phyloP scores from a whole-genome alignment of 1,140 invertebrate genomes.

The Zaprionus tsacasi region DNA sequence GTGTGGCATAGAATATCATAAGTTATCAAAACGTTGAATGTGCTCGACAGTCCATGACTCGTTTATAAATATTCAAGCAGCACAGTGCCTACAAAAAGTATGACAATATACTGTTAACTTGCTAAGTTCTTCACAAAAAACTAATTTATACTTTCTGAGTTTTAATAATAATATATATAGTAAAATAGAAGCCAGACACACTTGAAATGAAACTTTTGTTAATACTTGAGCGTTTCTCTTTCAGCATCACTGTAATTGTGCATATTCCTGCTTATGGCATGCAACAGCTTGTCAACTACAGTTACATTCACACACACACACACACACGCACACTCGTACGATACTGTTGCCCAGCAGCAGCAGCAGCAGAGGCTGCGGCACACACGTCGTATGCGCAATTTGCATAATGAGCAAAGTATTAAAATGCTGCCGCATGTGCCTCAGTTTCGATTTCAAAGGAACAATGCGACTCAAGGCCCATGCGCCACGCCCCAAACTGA shows the following conservation, averaged over 20 bases:
- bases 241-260: conserved; percentile 7
- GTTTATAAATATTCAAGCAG: conserved; percentile 30
- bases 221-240: background rate
- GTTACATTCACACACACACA: conserved; percentile 41
- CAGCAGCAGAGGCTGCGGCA: too few species aligned
- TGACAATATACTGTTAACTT: conserved; percentile 1
- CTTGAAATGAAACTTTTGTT: background rate
- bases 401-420: conserved; percentile 67
- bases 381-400: conserved; percentile 74
- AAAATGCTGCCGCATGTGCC: conserved; percentile 40
- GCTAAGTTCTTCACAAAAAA: background rate
- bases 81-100: conserved; percentile 10
- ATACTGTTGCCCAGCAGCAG: conserved; percentile 36
- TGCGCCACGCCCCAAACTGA: conserved; percentile 38
- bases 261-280: conserved; percentile 43
- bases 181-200: background rate
- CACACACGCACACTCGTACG: conserved; percentile 20
- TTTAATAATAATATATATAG: background rate
- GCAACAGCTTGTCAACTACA: conserved; percentile 69
- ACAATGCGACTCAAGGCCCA: conserved; percentile 22
- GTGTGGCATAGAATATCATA: conserved; percentile 42
- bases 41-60: conserved; percentile 40
- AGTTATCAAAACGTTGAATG: conserved; percentile 55
- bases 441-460: conserved; percentile 37
- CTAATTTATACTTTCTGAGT: background rate